Conservation (phyloP, 2,797 vertebrate genomes). For the Semaprochilodus insignis region DNA sequence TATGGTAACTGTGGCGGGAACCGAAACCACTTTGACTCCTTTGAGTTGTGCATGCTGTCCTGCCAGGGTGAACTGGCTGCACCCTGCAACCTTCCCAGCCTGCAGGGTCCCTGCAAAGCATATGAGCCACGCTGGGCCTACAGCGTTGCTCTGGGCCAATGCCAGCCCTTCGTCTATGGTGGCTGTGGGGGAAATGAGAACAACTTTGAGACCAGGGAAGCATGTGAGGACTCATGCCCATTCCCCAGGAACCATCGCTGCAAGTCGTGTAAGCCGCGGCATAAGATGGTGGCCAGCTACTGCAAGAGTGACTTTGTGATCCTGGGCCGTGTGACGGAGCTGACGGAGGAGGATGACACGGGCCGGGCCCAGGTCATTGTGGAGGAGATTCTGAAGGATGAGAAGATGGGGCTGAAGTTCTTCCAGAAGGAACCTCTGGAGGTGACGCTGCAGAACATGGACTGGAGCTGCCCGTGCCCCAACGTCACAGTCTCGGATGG, state of each 20-base stretch:
- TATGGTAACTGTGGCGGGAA: constrained; percentile 80
- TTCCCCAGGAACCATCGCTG: constrained; percentile 88
- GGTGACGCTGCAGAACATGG: constrained; percentile 92
- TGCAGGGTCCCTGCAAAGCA: constrained; percentile 93
- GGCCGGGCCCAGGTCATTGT: constrained; percentile 90
- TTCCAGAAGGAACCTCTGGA: constrained; percentile 92
- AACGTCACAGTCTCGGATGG: constrained; percentile 89
- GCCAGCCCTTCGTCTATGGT: constrained; percentile 93
- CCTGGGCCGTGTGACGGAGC: constrained; percentile 87
- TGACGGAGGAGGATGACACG: constrained; percentile 88
- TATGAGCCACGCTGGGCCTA: constrained; percentile 95
- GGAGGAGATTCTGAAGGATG: constrained; percentile 96
- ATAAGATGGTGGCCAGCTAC: constrained; percentile 96
- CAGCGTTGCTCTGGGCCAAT: constrained; percentile 83
- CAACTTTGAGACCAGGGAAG: constrained; percentile 94
- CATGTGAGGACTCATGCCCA: constrained; percentile 92
- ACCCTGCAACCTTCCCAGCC: constrained; percentile 85
- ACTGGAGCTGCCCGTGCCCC: constrained; percentile 96
- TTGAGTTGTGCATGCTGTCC: constrained; percentile 87
- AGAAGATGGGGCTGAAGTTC: constrained; percentile 97
- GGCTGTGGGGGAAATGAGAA: constrained; percentile 95
- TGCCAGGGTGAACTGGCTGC: constrained; percentile 87
- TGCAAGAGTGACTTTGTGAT: constrained; percentile 95
- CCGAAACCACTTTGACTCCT: constrained; percentile 83
- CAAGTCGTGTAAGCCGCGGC: constrained; percentile 88